Percentiles rank a stretch among this genome's conserved stretches.
Evolutionary conservation across 2,113 vertebrate species (phyloP).

Genomic region (Mustela nigripes): DNA sequence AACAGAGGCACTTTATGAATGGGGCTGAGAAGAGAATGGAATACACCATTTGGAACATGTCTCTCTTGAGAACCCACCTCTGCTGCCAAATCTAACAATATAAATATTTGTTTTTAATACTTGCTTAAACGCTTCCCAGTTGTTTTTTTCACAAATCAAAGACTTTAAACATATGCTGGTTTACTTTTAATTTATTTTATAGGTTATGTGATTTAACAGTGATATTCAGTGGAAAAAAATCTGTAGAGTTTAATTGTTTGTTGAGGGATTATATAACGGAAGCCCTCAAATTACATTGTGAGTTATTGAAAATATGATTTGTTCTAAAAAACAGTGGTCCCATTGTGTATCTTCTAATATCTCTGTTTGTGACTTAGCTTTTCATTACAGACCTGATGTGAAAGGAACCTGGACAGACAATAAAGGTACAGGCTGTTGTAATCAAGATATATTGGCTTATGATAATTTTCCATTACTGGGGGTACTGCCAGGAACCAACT

Average conservation of each 20-base stretch:
- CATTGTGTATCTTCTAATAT: constrained; percentile 52
- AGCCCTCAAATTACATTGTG: constrained; percentile 61
- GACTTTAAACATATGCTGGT: constrained; percentile 17
- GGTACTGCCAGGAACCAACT: constrained; percentile 56
- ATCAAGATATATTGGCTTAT: constrained; percentile 61
- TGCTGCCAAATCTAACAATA: constrained; percentile 34
- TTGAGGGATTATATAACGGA: constrained; percentile 58
- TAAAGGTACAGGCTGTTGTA: constrained; percentile 65
- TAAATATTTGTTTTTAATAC: constrained; percentile 57
- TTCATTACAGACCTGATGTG: constrained; percentile 60
- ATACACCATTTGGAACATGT: background rate
- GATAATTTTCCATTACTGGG: constrained; percentile 64
- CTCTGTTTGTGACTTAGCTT: constrained; percentile 64
- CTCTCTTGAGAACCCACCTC: background rate
- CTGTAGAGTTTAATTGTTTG: constrained; percentile 17
- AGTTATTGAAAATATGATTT: constrained; percentile 73
- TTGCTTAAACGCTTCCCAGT: background rate
- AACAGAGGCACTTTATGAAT: constrained; percentile 26
- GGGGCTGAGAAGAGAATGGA: background rate
- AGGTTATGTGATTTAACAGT: background rate
- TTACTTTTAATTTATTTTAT: constrained; percentile 67
- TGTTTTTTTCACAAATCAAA: constrained; percentile 56
- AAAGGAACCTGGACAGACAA: constrained; percentile 69
- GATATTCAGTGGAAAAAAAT: constrained; percentile 5
- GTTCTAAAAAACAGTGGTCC: background rate